These are phyloP conservation scores for Lycocorax pyrrhopterus DNA, from an alignment of 2,113 vertebrate species.

Conservation along the genomic window DNA sequence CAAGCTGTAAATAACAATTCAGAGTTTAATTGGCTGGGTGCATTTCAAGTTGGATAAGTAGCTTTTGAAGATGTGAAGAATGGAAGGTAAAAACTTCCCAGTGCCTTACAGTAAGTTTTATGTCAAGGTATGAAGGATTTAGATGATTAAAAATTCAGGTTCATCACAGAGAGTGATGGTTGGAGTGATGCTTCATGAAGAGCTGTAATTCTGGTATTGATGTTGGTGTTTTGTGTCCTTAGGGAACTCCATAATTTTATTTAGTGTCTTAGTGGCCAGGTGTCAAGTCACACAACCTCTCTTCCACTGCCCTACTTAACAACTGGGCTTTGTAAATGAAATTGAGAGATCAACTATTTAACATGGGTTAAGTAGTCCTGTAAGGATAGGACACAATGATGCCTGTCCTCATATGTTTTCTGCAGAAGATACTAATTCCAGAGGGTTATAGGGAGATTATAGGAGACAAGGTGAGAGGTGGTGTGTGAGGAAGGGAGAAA, in stretches of 20 bases:
- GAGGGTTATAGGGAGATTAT: not conserved
- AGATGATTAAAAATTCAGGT: not conserved
- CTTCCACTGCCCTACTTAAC: not conserved
- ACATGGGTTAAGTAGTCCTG: not conserved
- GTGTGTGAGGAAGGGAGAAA: not conserved
- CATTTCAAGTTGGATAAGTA: not conserved
- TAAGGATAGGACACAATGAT: not conserved
- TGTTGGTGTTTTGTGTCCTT: not conserved
- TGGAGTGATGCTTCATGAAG: not conserved
- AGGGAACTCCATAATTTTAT: not conserved
- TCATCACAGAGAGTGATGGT: not conserved
- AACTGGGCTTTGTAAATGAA: not conserved
- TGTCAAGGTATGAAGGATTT: not conserved
- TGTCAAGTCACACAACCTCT: not conserved
- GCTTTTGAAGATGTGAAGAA: not conserved
- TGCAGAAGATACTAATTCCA: not conserved
- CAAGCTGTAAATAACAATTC: not conserved
- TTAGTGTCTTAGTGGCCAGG: not conserved
- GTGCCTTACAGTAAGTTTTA: not conserved
- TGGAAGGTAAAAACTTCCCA: not conserved
- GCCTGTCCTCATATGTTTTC: not conserved
- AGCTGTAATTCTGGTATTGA: not conserved
- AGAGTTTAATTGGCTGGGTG: not conserved
- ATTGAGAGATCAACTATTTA: not conserved
- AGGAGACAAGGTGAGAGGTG: not conserved